Evolutionary conservation across 2,797 vertebrate genomes (phyloP), one percentile per base, ranked within the genome.

Genomic region (Miichthys miiuy): DNA sequence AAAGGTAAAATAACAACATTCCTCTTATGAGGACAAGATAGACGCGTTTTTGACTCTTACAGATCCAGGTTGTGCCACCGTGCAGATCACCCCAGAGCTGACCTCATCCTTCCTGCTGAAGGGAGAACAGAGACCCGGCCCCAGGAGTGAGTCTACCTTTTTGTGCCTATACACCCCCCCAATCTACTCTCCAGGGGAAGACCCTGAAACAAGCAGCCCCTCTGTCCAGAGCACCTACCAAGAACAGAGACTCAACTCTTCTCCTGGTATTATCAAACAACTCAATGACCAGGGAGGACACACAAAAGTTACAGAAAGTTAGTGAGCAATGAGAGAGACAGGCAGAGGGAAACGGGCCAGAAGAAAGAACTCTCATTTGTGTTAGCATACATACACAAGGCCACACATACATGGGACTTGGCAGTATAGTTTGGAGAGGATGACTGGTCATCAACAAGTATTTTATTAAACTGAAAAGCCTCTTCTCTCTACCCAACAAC

Each of bases 71-170:
- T 68, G 55, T 38, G 63, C 50, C 67, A 83, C 23, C 12, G 3
- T 23, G 17, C 51, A 60, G 68, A 80, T 74, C 68, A 56, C 56
- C 58, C 38, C 77, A 66, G 61, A 73, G 60, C 76, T 89, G 87
- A 91, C 83, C 88, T 90, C 88, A 82, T 77, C 82, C 62, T 44
- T 79, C 47, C 77, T 57, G 81, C 81, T 80, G 82, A 87, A n/a
- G 67, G 70, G 51, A 81, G 58, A 87, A 89, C 82, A 86, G 79
- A 88, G 85, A 47, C 50, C 63, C 23, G 1, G 58, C 71, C 89
- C 86, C 84, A 46, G 50, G 79, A 72, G 77, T 46, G 56, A 83
- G 64, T 41, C 68, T 34, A 47, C 57, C 72, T 85, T 76, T 87
- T 63, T 88, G 80, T 77, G 72, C 61, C 72, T 60, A 3, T 60